These are phyloP conservation scores for Scrobipalpa costella DNA, from an alignment of 2,888 invertebrate species.

Conservation along the genomic window DNA sequence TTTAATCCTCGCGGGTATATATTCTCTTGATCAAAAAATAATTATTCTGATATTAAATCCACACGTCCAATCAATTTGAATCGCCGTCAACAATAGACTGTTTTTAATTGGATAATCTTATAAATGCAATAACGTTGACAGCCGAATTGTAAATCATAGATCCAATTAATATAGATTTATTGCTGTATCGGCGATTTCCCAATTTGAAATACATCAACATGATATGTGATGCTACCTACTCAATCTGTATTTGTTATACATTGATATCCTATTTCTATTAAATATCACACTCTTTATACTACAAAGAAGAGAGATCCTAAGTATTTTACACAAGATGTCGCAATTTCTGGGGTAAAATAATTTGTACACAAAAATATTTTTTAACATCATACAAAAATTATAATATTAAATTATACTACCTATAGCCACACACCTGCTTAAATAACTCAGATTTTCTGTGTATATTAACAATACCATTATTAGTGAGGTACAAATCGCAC, in stretches of 20 bases:
- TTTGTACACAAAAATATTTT: too few relatives aligned
- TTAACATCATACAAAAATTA: too few relatives aligned
- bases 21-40: not conserved
- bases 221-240: slow-evolving; percentile 4
- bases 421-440: too few relatives aligned
- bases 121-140: slow-evolving; percentile 1
- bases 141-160: slow-evolving; percentile 20
- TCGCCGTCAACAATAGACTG: slow-evolving; percentile 4
- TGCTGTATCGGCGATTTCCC: slow-evolving; percentile 3
- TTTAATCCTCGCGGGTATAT: too few relatives aligned
- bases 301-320: too few relatives aligned
- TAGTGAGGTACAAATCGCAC: slow-evolving; percentile 17
- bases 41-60: not conserved
- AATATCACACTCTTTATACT: not conserved
- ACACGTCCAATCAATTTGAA: slow-evolving; percentile 1
- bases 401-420: too few relatives aligned
- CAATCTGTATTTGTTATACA: not conserved
- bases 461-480: not conserved
- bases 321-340: too few relatives aligned
- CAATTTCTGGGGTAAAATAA: too few relatives aligned
- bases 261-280: not conserved
- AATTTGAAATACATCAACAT: not conserved
- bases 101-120: slow-evolving; percentile 11
- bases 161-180: slow-evolving; percentile 20
- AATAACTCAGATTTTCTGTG: too few relatives aligned